These are phyloP conservation scores for Enteromius radiatus DNA, from an alignment of 2,797 vertebrate species.

Conservation along the genomic window DNA sequence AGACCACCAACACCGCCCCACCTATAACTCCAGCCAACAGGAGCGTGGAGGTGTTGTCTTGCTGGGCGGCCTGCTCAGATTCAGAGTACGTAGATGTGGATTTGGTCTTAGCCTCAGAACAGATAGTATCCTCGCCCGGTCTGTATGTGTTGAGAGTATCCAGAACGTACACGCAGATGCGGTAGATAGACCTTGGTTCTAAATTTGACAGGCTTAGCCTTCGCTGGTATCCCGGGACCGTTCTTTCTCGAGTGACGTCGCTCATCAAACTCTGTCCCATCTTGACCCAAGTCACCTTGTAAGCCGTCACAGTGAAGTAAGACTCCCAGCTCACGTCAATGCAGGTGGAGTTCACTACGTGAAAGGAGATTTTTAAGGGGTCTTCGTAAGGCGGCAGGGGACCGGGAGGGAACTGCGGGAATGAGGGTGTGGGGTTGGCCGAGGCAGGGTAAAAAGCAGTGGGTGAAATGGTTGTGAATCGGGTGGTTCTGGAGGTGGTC, in stretches of 20 bases:
- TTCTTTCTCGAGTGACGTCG: slow-evolving; percentile 89
- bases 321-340: slow-evolving; percentile 94
- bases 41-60: slow-evolving; percentile 89
- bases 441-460: slow-evolving; percentile 68
- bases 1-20: slow-evolving; percentile 90
- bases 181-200: slow-evolving; percentile 91
- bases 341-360: slow-evolving; percentile 88
- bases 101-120: slow-evolving; percentile 92
- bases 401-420: slow-evolving; percentile 73
- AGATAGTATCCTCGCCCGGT: slow-evolving; percentile 91
- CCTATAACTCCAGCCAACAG: slow-evolving; percentile 92
- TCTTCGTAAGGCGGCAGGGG: slow-evolving; percentile 82
- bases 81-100: slow-evolving; percentile 76
- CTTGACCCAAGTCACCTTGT: slow-evolving; percentile 97
- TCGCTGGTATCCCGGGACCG: slow-evolving; percentile 87
- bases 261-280: slow-evolving; percentile 91
- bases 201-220: slow-evolving; percentile 85
- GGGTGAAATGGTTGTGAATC: slow-evolving; percentile 57
- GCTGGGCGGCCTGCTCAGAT: slow-evolving; percentile 87
- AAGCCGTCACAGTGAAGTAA: slow-evolving; percentile 89
- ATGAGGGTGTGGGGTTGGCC: slow-evolving; percentile 69
- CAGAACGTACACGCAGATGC: slow-evolving; percentile 93
- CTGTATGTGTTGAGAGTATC: slow-evolving; percentile 90
- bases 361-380: slow-evolving; percentile 87
- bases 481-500: slow-evolving; percentile 62